A percentile compares a stretch with the other conserved stretches of the same genome.
Evolutionary conservation across 2,888 invertebrate genomes (phyloP).

Genomic region (Patella depressa): DNA sequence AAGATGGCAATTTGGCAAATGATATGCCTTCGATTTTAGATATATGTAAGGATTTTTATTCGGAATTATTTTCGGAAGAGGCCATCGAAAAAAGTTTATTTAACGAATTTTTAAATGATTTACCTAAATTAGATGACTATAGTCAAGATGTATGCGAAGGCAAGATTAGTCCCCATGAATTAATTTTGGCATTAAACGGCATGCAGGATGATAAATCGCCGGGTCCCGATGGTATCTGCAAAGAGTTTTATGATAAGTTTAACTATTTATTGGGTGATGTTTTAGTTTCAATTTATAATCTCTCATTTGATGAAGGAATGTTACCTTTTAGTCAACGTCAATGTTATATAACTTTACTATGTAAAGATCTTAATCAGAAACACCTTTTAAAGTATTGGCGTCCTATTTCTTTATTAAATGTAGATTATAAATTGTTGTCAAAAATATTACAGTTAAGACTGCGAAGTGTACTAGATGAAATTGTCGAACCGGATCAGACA

Average conservation of each 20-base stretch:
- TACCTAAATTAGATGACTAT: constrained; percentile 11
- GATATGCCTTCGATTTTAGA: constrained; percentile 13
- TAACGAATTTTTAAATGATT: constrained; percentile 12
- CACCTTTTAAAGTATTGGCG: constrained; percentile 38
- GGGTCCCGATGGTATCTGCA: constrained; percentile 40
- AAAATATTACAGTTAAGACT: constrained; percentile 41
- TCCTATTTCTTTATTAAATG: constrained; percentile 44
- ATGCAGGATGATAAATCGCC: constrained; percentile 37
- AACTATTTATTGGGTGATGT: constrained; percentile 26
- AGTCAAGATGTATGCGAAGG: constrained; percentile 11
- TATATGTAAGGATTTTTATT: constrained; percentile 14
- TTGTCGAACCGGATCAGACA: constrained; percentile 42
- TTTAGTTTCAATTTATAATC: constrained; percentile 23
- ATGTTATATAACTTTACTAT: constrained; percentile 34
- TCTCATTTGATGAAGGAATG: constrained; percentile 24
- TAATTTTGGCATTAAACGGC: constrained; percentile 20
- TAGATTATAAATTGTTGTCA: constrained; percentile 44
- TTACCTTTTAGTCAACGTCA: constrained; percentile 15
- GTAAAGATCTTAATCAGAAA: constrained; percentile 37
- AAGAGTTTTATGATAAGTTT: constrained; percentile 38
- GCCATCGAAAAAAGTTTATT: constrained; percentile 17
- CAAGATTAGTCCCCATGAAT: constrained; percentile 12
- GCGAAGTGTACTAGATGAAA: constrained; percentile 28
- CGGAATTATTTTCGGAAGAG: constrained; percentile 15
- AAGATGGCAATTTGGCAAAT: constrained; percentile 3